These are phyloP conservation scores for Branchipolynoe longqiensis DNA, from an alignment of 2,888 invertebrate species.

Conservation along the genomic window DNA sequence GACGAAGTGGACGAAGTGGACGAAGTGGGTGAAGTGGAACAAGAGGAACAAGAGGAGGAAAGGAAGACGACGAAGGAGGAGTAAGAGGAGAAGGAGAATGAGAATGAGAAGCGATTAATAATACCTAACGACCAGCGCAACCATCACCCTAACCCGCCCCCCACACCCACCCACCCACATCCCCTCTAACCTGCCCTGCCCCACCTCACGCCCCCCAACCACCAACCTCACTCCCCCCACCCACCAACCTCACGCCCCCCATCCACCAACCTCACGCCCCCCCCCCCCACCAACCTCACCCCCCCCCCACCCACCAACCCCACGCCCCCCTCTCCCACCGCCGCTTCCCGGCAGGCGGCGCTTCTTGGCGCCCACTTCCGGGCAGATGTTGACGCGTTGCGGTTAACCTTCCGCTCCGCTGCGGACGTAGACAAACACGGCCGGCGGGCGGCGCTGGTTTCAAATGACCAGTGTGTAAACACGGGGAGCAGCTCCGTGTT, in stretches of 20 bases:
- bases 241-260: not conserved
- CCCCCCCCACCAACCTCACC: not conserved
- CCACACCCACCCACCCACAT: not conserved
- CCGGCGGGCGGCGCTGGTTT: not conserved
- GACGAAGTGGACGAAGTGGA: no score
- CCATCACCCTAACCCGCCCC: no score
- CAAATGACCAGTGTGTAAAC: constrained; percentile 39
- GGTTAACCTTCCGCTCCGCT: constrained; percentile 27
- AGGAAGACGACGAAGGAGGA: no score
- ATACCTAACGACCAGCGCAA: no score
- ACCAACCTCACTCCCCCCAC: not conserved
- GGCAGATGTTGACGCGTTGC: constrained; percentile 20
- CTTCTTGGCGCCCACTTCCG: not conserved
- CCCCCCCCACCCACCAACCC: not conserved
- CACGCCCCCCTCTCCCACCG: no score
- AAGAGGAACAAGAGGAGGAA: no score
- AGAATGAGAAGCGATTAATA: no score
- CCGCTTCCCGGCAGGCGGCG: constrained; percentile 6
- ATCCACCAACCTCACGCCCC: not conserved
- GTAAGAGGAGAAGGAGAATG: no score
- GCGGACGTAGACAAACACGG: constrained; percentile 1
- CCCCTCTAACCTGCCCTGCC: not conserved
- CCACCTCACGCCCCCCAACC: not conserved
- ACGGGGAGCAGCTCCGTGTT: not conserved
- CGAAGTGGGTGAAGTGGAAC: no score